These are phyloP conservation scores for Listronotus oregonensis DNA, from an alignment of 1,140 invertebrate species.

Conservation along the genomic window DNA sequence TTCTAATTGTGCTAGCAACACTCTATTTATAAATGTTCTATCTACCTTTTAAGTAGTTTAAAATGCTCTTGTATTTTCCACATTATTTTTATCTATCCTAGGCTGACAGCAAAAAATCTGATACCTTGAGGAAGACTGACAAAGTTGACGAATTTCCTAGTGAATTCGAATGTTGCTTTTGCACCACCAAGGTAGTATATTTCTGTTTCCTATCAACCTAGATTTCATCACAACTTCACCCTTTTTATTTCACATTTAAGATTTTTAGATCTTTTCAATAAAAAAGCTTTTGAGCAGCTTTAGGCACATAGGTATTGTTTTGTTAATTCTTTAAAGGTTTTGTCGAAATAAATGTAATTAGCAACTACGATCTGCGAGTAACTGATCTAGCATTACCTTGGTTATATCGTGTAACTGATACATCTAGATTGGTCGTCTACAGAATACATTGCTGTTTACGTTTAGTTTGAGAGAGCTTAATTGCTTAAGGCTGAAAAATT, in stretches of 20 bases:
- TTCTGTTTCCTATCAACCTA: constrained; percentile 4
- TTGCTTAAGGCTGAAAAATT: no score
- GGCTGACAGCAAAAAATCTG: constrained; percentile 71
- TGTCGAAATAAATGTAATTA: no score
- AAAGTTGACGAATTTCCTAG: constrained; percentile 81
- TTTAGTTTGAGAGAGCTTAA: no score
- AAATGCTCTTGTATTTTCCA: constrained; percentile 38
- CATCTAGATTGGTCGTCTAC: no score
- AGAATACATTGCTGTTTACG: no score
- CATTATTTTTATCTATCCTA: constrained; percentile 57
- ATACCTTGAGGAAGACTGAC: constrained; percentile 64
- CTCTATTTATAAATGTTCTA: neutral
- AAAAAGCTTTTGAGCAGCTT: no score
- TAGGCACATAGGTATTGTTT: no score
- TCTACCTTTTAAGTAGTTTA: constrained; percentile 2
- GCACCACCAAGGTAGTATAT: constrained; percentile 86
- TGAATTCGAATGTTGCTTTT: constrained; percentile 95
- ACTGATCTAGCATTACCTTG: no score
- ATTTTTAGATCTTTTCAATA: no score
- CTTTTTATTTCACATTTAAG: neutral
- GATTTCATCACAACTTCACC: neutral
- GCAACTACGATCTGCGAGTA: no score
- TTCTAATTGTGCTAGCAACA: neutral
- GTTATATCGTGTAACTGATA: no score
- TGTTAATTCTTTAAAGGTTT: neutral